Base-by-base conservation (phyloP, 2,113 vertebrate species). In the Periophthalmodon schlosseri region DNA sequence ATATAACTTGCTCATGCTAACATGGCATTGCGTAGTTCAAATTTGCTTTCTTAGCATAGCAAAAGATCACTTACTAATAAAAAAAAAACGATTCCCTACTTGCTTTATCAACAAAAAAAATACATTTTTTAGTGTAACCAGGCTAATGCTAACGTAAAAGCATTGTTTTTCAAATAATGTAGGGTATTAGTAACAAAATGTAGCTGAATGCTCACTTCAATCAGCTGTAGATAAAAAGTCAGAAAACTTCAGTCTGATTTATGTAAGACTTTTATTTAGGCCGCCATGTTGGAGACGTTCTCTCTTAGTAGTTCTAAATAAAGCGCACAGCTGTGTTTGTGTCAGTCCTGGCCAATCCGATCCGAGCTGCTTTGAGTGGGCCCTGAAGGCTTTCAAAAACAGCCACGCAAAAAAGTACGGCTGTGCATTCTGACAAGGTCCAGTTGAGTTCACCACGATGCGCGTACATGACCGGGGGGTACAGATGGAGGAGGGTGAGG, bases 371-470 rank as follows among this genome's bases (percentile, higher is more conserved):
- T 44, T 10, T 44, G 39, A 44, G 39, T 44, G 39, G 39, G 39
- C 39, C 39, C 39, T 10, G 18, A 47, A 24, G 33, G 2, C 4
- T 0, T 67, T 72, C 63, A 20, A 63, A 7, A 61, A 44, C 44
- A 61, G 24, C 4, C 18, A 57, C 33, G 16, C 1, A 34, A 24
- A 63, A 54, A 63, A 56, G 6, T 65, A 47, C 1, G 15, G n/a
- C 18, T 4, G 21, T 65, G 11, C 56, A 47, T 49, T 66, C 39
- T 49, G 49, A 34, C 60, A 14, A 21, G 14, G 66, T 83, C 58
- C 9, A 1, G 16, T 65, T 8, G 47, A 70, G 72, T 82, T 69
- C 84, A 72, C 82, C 72, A 66, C 67, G 63, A 71, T 66, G 21
- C 33, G 16, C 14, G 24, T 10, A 13, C n/a, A 12, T 34, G 34